Conservation (phyloP, 1,140 invertebrate species). For the Euwallacea fornicatus region DNA sequence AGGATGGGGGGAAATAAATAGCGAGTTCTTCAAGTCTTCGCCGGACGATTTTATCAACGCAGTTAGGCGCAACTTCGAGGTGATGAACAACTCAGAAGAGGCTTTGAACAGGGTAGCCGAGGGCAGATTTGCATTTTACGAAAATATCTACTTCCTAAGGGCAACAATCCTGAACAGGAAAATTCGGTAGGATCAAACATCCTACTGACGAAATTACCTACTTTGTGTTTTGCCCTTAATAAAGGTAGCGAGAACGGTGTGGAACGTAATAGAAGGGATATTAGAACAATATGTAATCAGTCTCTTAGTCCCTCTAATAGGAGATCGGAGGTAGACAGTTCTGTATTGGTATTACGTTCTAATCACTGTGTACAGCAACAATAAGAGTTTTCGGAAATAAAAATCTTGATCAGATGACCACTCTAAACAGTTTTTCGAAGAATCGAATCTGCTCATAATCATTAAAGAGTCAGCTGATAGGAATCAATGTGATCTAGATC, state of each 20-base stretch:
- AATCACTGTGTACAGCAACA: too few relatives aligned
- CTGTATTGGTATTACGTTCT: too few relatives aligned
- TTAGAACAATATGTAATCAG: too few relatives aligned
- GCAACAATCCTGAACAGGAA: constrained; percentile 63
- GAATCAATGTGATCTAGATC: too few relatives aligned
- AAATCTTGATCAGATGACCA: too few relatives aligned
- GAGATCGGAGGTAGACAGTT: too few relatives aligned
- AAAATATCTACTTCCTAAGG: constrained; percentile 73
- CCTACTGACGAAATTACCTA: neutral
- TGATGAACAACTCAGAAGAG: constrained; percentile 59
- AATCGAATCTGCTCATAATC: too few relatives aligned
- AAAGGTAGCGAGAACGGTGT: neutral
- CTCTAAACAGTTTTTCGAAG: too few relatives aligned
- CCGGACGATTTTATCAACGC: constrained; percentile 64
- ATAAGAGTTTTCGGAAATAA: too few relatives aligned
- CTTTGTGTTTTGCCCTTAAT: neutral
- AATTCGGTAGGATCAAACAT: constrained; percentile 40
- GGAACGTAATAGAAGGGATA: too few relatives aligned
- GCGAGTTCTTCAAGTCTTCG: constrained; percentile 69
- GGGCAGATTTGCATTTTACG: constrained; percentile 76
- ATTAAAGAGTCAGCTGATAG: too few relatives aligned
- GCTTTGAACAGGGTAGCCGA: constrained; percentile 65
- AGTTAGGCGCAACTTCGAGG: constrained; percentile 68
- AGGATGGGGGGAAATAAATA: constrained; percentile 69
- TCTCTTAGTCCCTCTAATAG: too few relatives aligned